Conservation (phyloP, 2,888 invertebrate genomes). For the Trachelus troglodyta region DNA sequence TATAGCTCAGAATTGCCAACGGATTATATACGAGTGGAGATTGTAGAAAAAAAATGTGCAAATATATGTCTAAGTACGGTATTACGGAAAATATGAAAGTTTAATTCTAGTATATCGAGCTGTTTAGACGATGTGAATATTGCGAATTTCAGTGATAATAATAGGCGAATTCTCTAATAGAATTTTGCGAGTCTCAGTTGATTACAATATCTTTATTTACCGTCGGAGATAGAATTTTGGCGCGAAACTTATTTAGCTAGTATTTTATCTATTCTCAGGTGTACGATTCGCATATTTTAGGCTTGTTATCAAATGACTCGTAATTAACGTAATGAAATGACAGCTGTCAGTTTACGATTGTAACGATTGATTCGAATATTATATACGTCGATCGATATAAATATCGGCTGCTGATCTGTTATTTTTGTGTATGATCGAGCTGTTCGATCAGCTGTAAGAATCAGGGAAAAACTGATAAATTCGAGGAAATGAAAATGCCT, state of each 20-base stretch:
- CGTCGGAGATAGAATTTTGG: too few species aligned
- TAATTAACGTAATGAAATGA: background rate
- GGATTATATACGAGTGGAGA: background rate
- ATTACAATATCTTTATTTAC: too few species aligned
- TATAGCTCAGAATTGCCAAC: background rate
- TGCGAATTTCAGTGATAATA: background rate
- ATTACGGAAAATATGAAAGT: background rate
- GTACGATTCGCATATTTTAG: background rate
- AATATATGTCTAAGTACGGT: background rate
- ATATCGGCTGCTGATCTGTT: background rate
- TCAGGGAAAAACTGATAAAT: slow-evolving; percentile 44
- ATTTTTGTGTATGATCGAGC: background rate
- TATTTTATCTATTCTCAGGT: background rate
- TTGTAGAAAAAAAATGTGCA: background rate
- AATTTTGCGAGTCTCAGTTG: background rate
- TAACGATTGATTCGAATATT: background rate
- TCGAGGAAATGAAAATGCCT: slow-evolving; percentile 49
- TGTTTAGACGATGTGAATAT: background rate
- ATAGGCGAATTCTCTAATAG: background rate
- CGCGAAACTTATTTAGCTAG: too few species aligned
- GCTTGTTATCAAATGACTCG: background rate
- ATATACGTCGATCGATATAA: background rate
- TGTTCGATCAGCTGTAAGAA: background rate
- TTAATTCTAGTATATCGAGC: background rate
- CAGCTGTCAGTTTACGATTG: background rate